Percentiles rank a stretch among this genome's conserved stretches.
phyloP scores from a whole-genome alignment of 2,113 vertebrate genomes.

The Accipiter virgatus region DNA sequence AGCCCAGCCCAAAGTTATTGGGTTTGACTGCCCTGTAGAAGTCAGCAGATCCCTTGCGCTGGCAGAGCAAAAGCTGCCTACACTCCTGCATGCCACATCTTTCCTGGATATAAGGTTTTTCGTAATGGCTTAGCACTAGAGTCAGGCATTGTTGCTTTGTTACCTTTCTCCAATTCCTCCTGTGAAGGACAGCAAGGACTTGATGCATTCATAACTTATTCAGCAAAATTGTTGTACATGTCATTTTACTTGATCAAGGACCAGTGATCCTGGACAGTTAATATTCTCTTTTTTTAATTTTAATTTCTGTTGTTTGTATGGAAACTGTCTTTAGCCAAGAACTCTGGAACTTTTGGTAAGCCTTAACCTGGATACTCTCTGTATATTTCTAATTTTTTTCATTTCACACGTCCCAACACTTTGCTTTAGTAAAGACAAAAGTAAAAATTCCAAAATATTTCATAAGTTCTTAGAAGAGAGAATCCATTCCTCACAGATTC shows the following conservation, averaged over 20 bases:
- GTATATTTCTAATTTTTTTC: neutral
- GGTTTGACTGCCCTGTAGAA: neutral
- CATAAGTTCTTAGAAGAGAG: neutral
- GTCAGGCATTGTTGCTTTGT: neutral
- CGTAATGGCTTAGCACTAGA: neutral
- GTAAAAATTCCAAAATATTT: neutral
- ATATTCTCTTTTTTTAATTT: neutral
- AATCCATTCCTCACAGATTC: constrained; percentile 16
- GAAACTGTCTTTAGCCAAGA: neutral
- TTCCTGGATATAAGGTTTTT: too few species aligned
- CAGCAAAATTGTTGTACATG: neutral
- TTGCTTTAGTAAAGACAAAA: neutral
- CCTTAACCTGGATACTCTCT: neutral
- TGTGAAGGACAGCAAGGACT: neutral
- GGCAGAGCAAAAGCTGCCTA: neutral
- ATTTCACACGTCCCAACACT: neutral
- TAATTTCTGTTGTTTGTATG: neutral
- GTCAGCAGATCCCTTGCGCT: neutral
- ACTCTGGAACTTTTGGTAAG: neutral
- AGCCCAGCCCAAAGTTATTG: neutral
- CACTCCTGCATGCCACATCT: neutral
- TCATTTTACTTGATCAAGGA: neutral
- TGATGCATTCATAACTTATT: neutral
- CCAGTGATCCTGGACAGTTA: neutral
- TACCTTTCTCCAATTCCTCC: neutral